Evolutionary conservation across 2,888 invertebrate genomes (phyloP), one percentile per base, ranked within the genome.

Genomic region (Cecidostiba fungosa): DNA sequence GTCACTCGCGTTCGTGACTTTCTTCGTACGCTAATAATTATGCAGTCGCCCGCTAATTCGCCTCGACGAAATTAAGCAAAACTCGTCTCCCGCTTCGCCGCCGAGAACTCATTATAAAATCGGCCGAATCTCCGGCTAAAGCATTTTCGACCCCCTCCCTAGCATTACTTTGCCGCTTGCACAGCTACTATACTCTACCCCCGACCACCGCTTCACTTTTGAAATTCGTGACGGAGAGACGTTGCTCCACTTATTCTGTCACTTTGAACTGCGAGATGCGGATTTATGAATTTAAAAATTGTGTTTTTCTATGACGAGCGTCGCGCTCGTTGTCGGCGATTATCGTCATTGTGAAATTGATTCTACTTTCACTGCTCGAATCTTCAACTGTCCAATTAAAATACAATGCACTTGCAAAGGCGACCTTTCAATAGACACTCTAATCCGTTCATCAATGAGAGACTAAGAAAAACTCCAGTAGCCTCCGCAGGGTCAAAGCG

Each of bases 11-110:
- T 72, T 72, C 80, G 80, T 59, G 80, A 80, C 80, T 80, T 72
- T 80, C 66, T 50, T 69, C 69, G 23, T 74, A 74, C 59, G 39
- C 26, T 69, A 50, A 76, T 66, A 82, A 82, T 82, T 82, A 82
- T 82, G 82, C 82, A 76, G 82, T 81, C 47, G 39, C 23, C 32
- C 39, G 72, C 26, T 80, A 80, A 80, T 78, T 80, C 59, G 23
- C 50, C 36, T 8, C 59, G 47, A n/a, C 69, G 36, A 76, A 76
- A 82, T 82, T 47, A 82, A 82, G 50, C 50, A n/a, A 82, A 73
- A 76, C 82, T 76, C 26, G 59, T 39, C 81, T 47, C 10, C 16
- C 23, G 59, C 39, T 69, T 69, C 50, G 32, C 69, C 54, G 36
- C 26, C 59, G 39, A 36, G 32, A 82, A 76, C 50, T 82, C 69